Evolutionary conservation across 2,113 vertebrate genomes (phyloP), one percentile per base, ranked within the genome.

Genomic region (Menidia beryllina): DNA sequence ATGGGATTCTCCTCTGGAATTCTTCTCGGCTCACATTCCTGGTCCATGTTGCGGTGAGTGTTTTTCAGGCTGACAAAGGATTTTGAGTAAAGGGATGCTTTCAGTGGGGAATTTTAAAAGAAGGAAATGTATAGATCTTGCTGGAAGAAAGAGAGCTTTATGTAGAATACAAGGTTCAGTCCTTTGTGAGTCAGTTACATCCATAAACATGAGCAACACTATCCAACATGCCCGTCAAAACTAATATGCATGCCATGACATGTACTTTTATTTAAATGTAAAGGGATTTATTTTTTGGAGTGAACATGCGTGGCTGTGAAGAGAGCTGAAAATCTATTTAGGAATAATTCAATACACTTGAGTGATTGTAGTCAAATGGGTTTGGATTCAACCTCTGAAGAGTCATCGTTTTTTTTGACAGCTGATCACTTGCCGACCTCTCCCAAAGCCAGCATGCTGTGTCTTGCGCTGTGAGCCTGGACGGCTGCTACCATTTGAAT

Each of bases 331-430:
- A 56, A 73, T 45, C 14, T 38, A 20, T 41, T 23, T 30, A 4
- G 39, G 6, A n/a, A 41, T 81, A 76, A 88, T 84, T 67, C 81
- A 86, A 81, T 54, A 54, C 49, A 82, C 83, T 79, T 82, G 53
- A 89, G 84, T 21, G 87, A 86, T 61, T 53, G 76, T 13, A 36
- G 39, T 19, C 3, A 38, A 71, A 65, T 48, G 36, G 54, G 34
- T 80, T 87, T 88, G 49, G 87, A 88, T 88, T 85, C 83, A 1
- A 34, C 7, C 30, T 34, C 30, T 58, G 41, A 79, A 30, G 64
- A 50, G 78, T 74, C 78, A 86, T 92, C 76, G 50, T 83, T 83
- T 86, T n/a, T 89, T 87, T 81, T 83, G 90, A 88, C 79, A 85
- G 80, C 45, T 73, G 27, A 13, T 81, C 80, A 75, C 68, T 65